Conservation (phyloP, 2,888 invertebrate genomes). For the Dryomyza anilis region DNA sequence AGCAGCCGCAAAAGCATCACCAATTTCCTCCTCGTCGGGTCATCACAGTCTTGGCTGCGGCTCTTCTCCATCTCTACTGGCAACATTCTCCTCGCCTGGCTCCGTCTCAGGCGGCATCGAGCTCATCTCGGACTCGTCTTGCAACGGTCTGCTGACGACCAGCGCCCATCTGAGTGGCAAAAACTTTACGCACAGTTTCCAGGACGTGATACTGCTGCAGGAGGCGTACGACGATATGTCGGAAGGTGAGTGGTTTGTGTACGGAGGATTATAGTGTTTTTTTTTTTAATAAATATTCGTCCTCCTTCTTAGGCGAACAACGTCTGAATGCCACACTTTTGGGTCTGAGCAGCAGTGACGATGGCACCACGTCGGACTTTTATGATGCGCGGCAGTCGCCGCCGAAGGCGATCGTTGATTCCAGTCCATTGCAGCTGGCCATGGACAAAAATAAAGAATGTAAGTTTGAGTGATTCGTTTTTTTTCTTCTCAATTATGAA, state of each 20-base stretch:
- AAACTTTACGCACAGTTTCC: slow-evolving; percentile 54
- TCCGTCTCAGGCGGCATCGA: slow-evolving; percentile 54
- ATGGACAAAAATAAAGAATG: slow-evolving; percentile 99
- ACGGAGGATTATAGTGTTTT: background rate
- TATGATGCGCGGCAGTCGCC: slow-evolving; percentile 69
- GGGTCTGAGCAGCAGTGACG: slow-evolving; percentile 52
- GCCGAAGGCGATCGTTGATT: slow-evolving; percentile 91
- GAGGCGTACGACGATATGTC: slow-evolving; percentile 61
- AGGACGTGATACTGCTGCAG: slow-evolving; percentile 58
- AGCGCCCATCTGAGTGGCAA: slow-evolving; percentile 54
- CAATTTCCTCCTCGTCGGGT: slow-evolving; percentile 42
- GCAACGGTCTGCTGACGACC: slow-evolving; percentile 53
- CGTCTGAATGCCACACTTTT: slow-evolving; percentile 58
- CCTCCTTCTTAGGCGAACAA: slow-evolving; percentile 53
- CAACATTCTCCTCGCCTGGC: slow-evolving; percentile 55
- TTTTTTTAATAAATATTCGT: background rate
- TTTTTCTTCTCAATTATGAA: background rate
- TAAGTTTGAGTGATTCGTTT: slow-evolving; percentile 66
- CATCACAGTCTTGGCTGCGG: slow-evolving; percentile 50
- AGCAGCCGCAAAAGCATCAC: slow-evolving; percentile 40
- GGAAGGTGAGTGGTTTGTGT: slow-evolving; percentile 49
- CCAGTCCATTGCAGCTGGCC: slow-evolving; percentile 88
- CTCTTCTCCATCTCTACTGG: slow-evolving; percentile 52
- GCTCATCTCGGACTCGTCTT: slow-evolving; percentile 53
- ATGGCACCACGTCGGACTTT: slow-evolving; percentile 58